Conservation (phyloP, 2,797 vertebrate genomes). For the Hephaestus fuliginosus region DNA sequence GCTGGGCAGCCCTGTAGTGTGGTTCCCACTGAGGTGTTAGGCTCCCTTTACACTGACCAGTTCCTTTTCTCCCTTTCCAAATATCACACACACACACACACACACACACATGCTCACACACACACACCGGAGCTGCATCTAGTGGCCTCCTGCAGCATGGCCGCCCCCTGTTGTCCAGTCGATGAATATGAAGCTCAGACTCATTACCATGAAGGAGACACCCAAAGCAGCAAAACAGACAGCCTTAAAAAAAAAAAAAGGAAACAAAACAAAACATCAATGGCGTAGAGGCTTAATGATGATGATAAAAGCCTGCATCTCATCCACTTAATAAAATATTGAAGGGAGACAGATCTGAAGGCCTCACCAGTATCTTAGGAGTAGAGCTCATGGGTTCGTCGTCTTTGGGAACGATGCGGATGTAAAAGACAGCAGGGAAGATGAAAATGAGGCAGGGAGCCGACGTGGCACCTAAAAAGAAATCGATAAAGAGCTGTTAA, state of each 20-base stretch:
- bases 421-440: slow-evolving; percentile 98
- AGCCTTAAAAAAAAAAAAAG: slow-evolving; percentile 82
- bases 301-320: background rate
- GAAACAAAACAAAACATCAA: background rate
- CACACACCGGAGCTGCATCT: slow-evolving; percentile 70
- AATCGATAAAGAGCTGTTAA: slow-evolving; percentile 3
- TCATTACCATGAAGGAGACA: slow-evolving; percentile 97
- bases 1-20: slow-evolving; percentile 36
- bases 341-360: background rate
- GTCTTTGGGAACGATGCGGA: slow-evolving; percentile 96
- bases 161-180: slow-evolving; percentile 91
- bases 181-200: slow-evolving; percentile 96
- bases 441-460: slow-evolving; percentile 99
- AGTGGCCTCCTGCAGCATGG: slow-evolving; percentile 90
- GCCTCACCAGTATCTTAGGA: slow-evolving; percentile 93
- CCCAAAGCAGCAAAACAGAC: slow-evolving; percentile 92
- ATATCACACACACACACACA: slow-evolving; percentile 16
- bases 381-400: slow-evolving; percentile 91
- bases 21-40: slow-evolving; percentile 42
- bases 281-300: background rate
- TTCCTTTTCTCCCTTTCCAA: background rate
- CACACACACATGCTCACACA: background rate
- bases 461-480: slow-evolving; percentile 92
- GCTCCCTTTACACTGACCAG: slow-evolving; percentile 40
- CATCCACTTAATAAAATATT: background rate